phyloP scores from a whole-genome alignment of 2,888 invertebrate species.

The Cordylochernes scorpioides region DNA sequence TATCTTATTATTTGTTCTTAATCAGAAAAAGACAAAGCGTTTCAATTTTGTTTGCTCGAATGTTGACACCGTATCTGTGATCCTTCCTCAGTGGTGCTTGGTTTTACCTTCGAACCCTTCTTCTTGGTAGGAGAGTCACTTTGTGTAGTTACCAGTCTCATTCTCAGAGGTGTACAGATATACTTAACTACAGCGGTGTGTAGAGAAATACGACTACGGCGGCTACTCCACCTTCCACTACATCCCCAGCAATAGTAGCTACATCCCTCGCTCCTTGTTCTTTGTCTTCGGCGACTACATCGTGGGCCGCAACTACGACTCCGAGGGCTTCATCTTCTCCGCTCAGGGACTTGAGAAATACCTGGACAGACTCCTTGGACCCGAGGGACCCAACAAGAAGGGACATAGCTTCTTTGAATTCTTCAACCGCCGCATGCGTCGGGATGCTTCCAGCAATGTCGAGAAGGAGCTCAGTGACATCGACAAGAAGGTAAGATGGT shows the following conservation, averaged over 20 bases:
- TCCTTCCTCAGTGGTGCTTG: no score
- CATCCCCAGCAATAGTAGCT: slow-evolving; percentile 10
- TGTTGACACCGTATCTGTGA: neutral
- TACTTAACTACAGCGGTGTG: neutral
- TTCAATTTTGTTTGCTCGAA: neutral
- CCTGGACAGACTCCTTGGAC: slow-evolving; percentile 9
- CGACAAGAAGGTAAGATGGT: neutral
- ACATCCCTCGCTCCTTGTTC: slow-evolving; percentile 8
- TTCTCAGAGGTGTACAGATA: neutral
- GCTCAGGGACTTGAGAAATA: slow-evolving; percentile 11
- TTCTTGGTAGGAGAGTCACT: neutral
- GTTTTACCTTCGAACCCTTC: no score
- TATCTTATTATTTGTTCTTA: no score
- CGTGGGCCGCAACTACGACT: slow-evolving; percentile 6
- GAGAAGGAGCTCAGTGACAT: neutral
- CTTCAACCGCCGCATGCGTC: neutral
- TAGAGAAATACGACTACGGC: slow-evolving; percentile 10
- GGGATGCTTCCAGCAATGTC: neutral
- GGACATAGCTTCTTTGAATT: neutral
- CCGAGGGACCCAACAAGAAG: slow-evolving; percentile 6
- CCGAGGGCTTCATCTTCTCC: slow-evolving; percentile 5
- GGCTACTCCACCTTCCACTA: slow-evolving; percentile 7
- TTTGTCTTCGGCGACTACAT: slow-evolving; percentile 8
- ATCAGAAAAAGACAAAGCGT: no score
- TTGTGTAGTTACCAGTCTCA: neutral